Evolutionary conservation across 2,888 invertebrate species (phyloP), one percentile per base, ranked within the genome.

Genomic region (Conchocele bisecta): DNA sequence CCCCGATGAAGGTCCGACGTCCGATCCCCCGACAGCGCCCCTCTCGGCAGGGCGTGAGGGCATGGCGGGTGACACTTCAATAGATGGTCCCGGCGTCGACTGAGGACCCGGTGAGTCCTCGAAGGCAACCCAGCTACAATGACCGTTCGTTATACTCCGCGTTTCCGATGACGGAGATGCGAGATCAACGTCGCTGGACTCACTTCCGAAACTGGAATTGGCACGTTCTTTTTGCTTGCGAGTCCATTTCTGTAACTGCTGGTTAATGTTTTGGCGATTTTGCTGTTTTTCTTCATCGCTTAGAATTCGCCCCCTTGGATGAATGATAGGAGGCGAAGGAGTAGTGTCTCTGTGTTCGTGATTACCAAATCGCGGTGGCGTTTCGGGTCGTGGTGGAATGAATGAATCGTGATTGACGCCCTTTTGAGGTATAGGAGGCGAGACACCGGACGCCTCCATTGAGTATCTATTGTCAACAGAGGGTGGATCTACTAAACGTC

Each of bases 211-310:
- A 61, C 78, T 79, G 17, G 76, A 67, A 65, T 78, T 80, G 44
- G 77, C 80, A 54, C 75, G 66, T 56, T 83, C 83, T 60, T 79
- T 83, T 51, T 83, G 82, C 60, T 85, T 84, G 59, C 87, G 85
- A 33, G 86, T 86, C 89, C 89, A 89, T 48, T 82, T 73, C 74
- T 88, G 84, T 53, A 89, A 77, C 51, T 88, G 85, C 63, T 88
- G 88, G 51, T 84, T 86, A 54, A 89, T 89, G 46, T 84, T 83
- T 51, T 89, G 86, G 44, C 88, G 67, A 64, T 86, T 87, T 51
- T 86, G 84, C 53, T 86, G 84, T 53, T 84, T 85, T 66, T 88
- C 86, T 48, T 88, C 87, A 15, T 86, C 84, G 37, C 85, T 85
- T 28, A 87, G 65, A n/a, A 84, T 74, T 24, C 88, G 66, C 3